Conservation (phyloP, 2,113 vertebrate genomes). For the Chaenogobius annularis region DNA sequence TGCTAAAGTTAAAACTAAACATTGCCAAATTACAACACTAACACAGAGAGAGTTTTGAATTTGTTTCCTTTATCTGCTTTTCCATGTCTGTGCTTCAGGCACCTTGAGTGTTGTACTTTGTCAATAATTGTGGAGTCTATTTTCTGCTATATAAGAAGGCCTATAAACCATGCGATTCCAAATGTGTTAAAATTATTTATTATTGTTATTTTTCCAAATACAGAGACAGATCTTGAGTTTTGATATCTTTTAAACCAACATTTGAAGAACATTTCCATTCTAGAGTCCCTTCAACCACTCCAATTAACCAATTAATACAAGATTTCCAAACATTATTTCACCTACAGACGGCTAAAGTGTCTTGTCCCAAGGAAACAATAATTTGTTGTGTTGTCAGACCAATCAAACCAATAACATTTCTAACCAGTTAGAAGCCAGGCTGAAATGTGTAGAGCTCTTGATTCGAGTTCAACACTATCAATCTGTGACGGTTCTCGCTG, state of each 20-base stretch:
- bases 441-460: too few relatives aligned
- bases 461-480: too few relatives aligned
- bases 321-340: not conserved
- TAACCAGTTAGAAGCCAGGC: too few relatives aligned
- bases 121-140: not conserved
- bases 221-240: not conserved
- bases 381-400: not conserved
- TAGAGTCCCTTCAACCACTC: not conserved
- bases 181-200: not conserved
- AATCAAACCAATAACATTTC: not conserved
- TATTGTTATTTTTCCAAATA: not conserved
- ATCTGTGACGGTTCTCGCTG: too few relatives aligned
- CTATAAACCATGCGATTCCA: not conserved
- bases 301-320: not conserved
- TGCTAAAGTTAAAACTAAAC: constrained; percentile 29
- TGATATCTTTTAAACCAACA: too few relatives aligned
- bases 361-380: not conserved
- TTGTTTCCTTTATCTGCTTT: not conserved
- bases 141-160: not conserved
- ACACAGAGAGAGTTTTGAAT: not conserved
- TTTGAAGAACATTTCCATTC: not conserved
- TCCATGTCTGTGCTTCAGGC: not conserved
- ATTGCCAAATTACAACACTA: not conserved
- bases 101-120: not conserved
- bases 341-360: too few relatives aligned